Evolutionary conservation across 2,797 vertebrate genomes (phyloP).

Genomic region (Onychomys arenicola): DNA sequence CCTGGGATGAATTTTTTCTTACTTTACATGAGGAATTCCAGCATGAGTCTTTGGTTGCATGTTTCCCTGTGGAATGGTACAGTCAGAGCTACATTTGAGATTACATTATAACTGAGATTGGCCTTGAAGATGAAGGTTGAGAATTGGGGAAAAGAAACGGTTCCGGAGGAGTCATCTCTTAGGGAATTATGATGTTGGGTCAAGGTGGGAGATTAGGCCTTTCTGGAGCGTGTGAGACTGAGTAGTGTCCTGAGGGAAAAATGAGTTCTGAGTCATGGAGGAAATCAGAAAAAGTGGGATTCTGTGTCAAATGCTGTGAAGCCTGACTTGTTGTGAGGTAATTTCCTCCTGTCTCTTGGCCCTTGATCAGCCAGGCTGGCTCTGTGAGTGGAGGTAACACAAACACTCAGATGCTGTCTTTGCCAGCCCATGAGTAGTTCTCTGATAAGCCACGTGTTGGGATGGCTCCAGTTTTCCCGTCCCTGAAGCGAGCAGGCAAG

Average conservation of each 20-base stretch:
- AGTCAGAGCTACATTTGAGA: background rate
- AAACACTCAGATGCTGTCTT: background rate
- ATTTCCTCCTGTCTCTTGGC: background rate
- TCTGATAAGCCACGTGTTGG: background rate
- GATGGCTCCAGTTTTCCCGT: background rate
- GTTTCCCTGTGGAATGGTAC: background rate
- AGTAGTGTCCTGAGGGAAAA: background rate
- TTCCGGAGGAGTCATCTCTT: background rate
- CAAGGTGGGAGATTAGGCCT: background rate
- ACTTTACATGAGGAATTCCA: background rate
- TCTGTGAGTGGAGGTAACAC: background rate
- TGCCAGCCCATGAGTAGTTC: background rate
- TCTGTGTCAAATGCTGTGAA: background rate
- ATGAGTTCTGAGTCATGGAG: background rate
- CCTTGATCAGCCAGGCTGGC: background rate
- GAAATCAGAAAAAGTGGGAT: background rate
- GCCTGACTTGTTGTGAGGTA: background rate
- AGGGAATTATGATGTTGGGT: background rate
- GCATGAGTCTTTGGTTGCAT: background rate
- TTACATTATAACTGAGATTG: background rate
- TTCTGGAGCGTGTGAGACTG: background rate
- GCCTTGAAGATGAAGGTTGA: background rate
- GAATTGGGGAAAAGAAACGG: background rate
- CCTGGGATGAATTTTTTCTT: background rate
- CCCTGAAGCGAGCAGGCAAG: background rate